Base-by-base conservation (phyloP, 1,140 invertebrate species). In the Drosophila serrata region DNA sequence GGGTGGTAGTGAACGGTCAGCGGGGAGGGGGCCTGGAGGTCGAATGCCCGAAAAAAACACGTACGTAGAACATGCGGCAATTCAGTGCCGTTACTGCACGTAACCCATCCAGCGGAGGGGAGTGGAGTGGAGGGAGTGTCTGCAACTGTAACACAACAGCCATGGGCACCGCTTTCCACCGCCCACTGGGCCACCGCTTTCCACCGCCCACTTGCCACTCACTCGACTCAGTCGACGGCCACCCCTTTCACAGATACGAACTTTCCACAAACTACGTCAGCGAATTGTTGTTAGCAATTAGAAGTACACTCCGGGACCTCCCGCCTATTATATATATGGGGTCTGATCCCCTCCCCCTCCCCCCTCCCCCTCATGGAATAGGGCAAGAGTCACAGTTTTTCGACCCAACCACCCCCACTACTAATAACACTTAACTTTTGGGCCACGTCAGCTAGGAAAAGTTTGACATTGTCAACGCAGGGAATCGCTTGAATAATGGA, bases 361-460 rank as follows among this genome's bases (percentile, higher is more conserved):
- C n/a, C n/a, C n/a, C n/a, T n/a, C n/a, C n/a, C n/a, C n/a, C n/a
- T n/a, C n/a, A 65, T 60, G 17, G 19, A 19, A 35, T 27, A 42
- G 59, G 33, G 31, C 33, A 19, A 29, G 33, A 55, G 33, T 55
- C 51, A 37, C 51, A 31, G 48, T 6, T 11, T n/a, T n/a, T 15
- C 15, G 8, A 11, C 53, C 35, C 11, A 24, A 12, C 17, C n/a
- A 29, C 7, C 22, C 31, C 55, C 35, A 42, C 58, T 9, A 4
- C 29, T 33, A 65, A 40, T 65, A 69, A 49, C 65, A 39, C 45
- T 39, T 39, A 46, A 35, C 58, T 65, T 48, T 69, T 22, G 22
- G 61, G 46, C 65, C 65, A 69, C 65, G 65, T 69, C 65, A 69
- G 65, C 40, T 24, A 17, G 33, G 19, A 61, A 49, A 69, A 69